Evolutionary conservation across 2,888 invertebrate species (phyloP).

Genomic region (Apoda limacodes): DNA sequence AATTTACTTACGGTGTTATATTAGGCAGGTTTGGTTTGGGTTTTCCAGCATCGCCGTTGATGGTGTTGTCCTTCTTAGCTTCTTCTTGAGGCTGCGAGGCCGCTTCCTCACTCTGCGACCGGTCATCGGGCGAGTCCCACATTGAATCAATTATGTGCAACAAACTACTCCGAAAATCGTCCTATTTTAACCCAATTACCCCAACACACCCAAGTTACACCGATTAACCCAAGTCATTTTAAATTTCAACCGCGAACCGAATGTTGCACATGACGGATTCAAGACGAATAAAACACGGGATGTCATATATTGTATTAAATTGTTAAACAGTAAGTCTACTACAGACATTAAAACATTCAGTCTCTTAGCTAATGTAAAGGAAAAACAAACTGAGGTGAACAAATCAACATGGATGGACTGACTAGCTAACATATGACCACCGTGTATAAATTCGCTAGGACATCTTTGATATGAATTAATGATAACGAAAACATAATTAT

Average conservation of each 20-base stretch:
- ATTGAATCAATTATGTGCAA: conserved; percentile 73
- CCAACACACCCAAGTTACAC: too few species aligned
- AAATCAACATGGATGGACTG: conserved; percentile 56
- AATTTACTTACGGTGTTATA: conserved; percentile 72
- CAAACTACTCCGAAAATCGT: conserved; percentile 71
- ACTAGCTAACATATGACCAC: conserved; percentile 67
- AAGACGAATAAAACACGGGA: conserved; percentile 71
- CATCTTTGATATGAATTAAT: too few species aligned
- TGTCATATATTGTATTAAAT: conserved; percentile 68
- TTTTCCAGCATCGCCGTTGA: conserved; percentile 54
- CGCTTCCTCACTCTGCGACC: conserved; percentile 64
- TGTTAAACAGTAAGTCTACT: conserved; percentile 57
- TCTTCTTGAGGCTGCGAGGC: conserved; percentile 41
- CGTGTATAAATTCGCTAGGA: conserved; percentile 68
- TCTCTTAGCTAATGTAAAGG: conserved; percentile 53
- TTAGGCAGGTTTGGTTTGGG: conserved; percentile 63
- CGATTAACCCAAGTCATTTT: too few species aligned
- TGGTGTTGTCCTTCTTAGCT: conserved; percentile 40
- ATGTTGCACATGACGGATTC: conserved; percentile 72
- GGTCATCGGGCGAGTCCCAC: conserved; percentile 71
- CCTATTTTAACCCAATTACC: conserved; percentile 57
- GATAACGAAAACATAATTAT: too few species aligned
- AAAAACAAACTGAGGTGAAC: conserved; percentile 59
- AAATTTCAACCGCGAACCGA: conserved; percentile 45
- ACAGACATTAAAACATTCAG: conserved; percentile 65